Evolutionary conservation across 2,113 vertebrate genomes (phyloP).

Genomic region (Sebastes fasciatus): DNA sequence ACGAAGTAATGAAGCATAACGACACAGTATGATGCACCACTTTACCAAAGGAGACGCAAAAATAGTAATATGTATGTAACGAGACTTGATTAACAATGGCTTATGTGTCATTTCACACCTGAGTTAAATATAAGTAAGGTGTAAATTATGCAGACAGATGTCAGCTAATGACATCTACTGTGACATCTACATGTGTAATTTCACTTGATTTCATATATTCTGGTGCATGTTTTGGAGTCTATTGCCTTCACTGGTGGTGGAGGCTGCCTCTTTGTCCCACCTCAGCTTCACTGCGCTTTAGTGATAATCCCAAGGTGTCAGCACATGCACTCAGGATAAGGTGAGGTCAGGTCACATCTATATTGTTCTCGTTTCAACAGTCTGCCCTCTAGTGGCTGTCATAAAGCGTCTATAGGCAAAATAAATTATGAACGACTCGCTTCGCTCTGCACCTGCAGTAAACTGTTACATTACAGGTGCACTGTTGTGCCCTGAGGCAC

Average conservation of each 20-base stretch:
- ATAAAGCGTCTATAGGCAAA: conserved; percentile 6
- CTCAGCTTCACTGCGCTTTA: conserved; percentile 1
- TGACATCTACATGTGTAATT: too few relatives aligned
- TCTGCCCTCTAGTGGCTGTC: conserved; percentile 27
- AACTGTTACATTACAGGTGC: conserved; percentile 23
- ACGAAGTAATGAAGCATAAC: background rate
- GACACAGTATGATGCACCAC: background rate
- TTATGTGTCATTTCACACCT: conserved; percentile 6
- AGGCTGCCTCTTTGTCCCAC: background rate
- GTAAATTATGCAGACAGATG: conserved; percentile 12
- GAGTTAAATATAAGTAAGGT: conserved; percentile 4
- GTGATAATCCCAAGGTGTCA: background rate
- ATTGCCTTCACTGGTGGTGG: background rate
- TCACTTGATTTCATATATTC: background rate
- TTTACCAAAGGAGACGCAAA: too few relatives aligned
- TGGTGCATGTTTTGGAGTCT: background rate
- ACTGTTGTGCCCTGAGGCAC: conserved; percentile 18
- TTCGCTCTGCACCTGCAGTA: conserved; percentile 25
- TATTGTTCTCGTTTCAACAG: background rate
- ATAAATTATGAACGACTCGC: background rate
- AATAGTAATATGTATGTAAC: background rate
- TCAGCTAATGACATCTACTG: background rate
- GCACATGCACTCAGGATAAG: background rate
- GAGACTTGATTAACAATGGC: too few relatives aligned
- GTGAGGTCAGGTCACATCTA: conserved; percentile 11